Evolutionary conservation across 2,797 vertebrate species (phyloP).

Genomic region (Adrianichthys oophorus): DNA sequence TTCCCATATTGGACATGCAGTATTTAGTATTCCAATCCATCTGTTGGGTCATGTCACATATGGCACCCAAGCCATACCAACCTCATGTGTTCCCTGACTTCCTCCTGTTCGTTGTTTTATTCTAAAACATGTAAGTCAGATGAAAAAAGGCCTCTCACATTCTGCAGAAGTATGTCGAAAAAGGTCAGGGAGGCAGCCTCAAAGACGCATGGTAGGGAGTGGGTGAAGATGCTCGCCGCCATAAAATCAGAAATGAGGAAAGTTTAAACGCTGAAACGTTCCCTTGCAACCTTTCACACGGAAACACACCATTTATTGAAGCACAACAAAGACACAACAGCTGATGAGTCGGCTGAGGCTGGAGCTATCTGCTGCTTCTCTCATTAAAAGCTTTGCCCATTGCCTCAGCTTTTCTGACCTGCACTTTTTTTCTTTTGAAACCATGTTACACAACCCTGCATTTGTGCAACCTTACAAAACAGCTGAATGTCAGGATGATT

Average conservation of each 20-base stretch:
- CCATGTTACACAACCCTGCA: neutral
- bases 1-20: slow-evolving; percentile 14
- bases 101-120: slow-evolving; percentile 12
- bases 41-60: slow-evolving; percentile 28
- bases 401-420: slow-evolving; percentile 7
- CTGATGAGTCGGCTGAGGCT: slow-evolving; percentile 30
- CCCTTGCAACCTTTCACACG: slow-evolving; percentile 15
- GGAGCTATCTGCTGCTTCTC: slow-evolving; percentile 6
- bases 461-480: neutral
- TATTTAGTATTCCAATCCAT: slow-evolving; percentile 35
- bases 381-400: slow-evolving; percentile 32
- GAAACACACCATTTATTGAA: slow-evolving; percentile 11
- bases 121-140: slow-evolving; percentile 18
- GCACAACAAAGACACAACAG: slow-evolving; percentile 16
- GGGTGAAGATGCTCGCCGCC: slow-evolving; percentile 12
- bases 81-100: slow-evolving; percentile 2
- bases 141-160: slow-evolving; percentile 21
- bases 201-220: slow-evolving; percentile 14
- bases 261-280: slow-evolving; percentile 33
- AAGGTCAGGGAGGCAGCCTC: slow-evolving; percentile 19
- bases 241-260: slow-evolving; percentile 31
- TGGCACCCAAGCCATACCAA: slow-evolving; percentile 7
- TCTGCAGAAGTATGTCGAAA: slow-evolving; percentile 11
- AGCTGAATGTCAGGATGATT: neutral
- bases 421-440: slow-evolving; percentile 7